Base-by-base conservation (phyloP, 2,113 vertebrate genomes). In the Gnathonemus longibarbis region DNA sequence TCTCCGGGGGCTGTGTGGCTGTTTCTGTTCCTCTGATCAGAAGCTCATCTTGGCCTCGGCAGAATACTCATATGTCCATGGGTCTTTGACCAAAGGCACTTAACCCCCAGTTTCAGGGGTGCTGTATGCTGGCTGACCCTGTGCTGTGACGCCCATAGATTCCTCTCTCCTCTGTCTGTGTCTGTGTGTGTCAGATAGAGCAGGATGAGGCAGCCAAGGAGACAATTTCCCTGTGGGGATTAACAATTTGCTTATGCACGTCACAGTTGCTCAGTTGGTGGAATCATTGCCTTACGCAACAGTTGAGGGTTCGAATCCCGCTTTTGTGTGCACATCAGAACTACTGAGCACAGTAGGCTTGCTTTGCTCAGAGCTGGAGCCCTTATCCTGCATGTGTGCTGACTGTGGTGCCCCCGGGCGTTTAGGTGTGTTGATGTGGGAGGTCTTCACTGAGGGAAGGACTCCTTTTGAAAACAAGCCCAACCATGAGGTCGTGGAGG, bases 361-460 rank as follows among this genome's bases (percentile, higher is more conserved):
- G 66, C 3, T 31, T 15, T 35, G 31, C 27, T 17, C 70, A 35
- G 31, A 77, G 70, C 31, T 77, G 50, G 86, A 58, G 31, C 85
- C 46, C 66, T 66, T 48, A 42, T 53, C 58, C 45, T n/a, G 80
- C 21, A 1, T 53, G 27, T 70, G 77, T 87, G 24, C 74, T 89
- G 7, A 62, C 39, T 8, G 19, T 52, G 74, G 42, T 91, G 90
- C 90, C 48, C 93, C 88, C 93, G 89, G 89, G 45, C 24, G 88
- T 93, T 70, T 90, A 98, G 97, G 97, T 27, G 97, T 98, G 89
- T 89, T 97, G 90, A 97, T 98, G 97, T 98, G 97, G 97, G 97
- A 98, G 94, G 94, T 98, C 89, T 98, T 95, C 94, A 96, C 97
- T 0, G 96, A 97, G 93, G 98, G 98, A 74, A 96, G 94, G 92